Base-by-base conservation (phyloP, 1,140 invertebrate genomes). In the Aphelenchoides fujianensis region DNA sequence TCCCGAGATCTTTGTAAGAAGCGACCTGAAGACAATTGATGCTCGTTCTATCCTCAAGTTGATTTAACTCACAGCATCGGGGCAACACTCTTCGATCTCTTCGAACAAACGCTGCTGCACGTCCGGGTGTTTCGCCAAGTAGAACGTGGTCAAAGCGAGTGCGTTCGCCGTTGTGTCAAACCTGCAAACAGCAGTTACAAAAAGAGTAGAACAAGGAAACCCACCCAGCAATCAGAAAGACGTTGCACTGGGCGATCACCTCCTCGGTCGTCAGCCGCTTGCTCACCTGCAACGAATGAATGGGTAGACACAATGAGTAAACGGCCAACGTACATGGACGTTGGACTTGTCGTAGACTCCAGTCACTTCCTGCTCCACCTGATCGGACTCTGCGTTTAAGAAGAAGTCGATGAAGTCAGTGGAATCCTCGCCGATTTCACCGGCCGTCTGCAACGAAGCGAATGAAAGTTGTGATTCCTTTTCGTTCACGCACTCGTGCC, bases 131-230 rank as follows among this genome's bases (percentile, higher is more conserved):
- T 88, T 84, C 0, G 91, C 88, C 52, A 93, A 78, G 76, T 90
- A 89, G 74, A 90, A 89, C 0, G 90, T 79, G 5, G 88, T 86
- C 77, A 90, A 90, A 0, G 88, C 85, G 63, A 92, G 88, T 0
- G 89, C 87, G 2, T 89, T 89, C 0, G 90, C 89, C 0, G 91
- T 90, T 0, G 92, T 92, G 81, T 92, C 91, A 66, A 90, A 90
- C n/a, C n/a, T n/a, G n/a, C n/a, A n/a, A n/a, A n/a, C n/a, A n/a
- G n/a, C n/a, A n/a, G n/a, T n/a, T n/a, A n/a, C n/a, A n/a, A n/a
- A n/a, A n/a, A n/a, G n/a, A n/a, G n/a, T n/a, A n/a, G n/a, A n/a
- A n/a, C n/a, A n/a, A n/a, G n/a, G n/a, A n/a, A n/a, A n/a, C n/a
- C n/a, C n/a, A n/a, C 2, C 87, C 87, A 3, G 85, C 87, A 3